These are phyloP conservation scores for Drosophila pseudoobscura DNA, from an alignment of 1,140 invertebrate genomes.

Conservation along the genomic window DNA sequence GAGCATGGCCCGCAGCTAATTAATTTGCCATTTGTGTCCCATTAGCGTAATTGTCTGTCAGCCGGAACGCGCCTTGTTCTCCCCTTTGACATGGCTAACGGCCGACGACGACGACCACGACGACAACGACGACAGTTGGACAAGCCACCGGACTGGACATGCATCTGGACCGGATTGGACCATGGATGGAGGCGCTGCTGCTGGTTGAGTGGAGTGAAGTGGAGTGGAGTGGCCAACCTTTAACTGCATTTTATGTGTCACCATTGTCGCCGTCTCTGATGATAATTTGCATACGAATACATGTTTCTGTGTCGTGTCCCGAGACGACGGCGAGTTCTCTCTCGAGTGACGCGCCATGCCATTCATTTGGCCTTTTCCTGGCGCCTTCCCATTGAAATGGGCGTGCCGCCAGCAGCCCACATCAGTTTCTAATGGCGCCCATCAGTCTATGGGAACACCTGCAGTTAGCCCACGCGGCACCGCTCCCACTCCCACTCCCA, in stretches of 20 bases:
- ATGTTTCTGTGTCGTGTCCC: conserved; percentile 12
- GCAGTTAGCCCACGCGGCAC: conserved; percentile 59
- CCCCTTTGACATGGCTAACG: conserved; percentile 70
- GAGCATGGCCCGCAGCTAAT: conserved; percentile 63
- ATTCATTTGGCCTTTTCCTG: conserved; percentile 29
- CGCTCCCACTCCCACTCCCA: conserved; percentile 13
- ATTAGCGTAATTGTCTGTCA: conserved; percentile 82
- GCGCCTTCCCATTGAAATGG: conserved; percentile 65
- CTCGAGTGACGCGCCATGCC: neutral
- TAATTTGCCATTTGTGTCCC: conserved; percentile 82
- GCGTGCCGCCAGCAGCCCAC: conserved; percentile 52
- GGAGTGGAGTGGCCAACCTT: conserved; percentile 53
- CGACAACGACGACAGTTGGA: conserved; percentile 30
- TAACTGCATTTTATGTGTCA: conserved; percentile 75
- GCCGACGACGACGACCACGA: conserved; percentile 27
- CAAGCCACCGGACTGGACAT: conserved; percentile 11
- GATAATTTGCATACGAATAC: conserved; percentile 43
- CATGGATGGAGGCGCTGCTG: neutral
- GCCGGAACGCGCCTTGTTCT: conserved; percentile 62
- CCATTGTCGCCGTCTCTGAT: conserved; percentile 36
- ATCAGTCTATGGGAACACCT: conserved; percentile 75
- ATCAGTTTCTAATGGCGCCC: conserved; percentile 60
- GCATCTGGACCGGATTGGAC: conserved; percentile 21
- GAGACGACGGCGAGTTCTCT: conserved; percentile 6
- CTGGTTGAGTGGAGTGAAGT: too few species aligned